Conservation (phyloP, 2,797 vertebrate genomes). For the Pampus argenteus region DNA sequence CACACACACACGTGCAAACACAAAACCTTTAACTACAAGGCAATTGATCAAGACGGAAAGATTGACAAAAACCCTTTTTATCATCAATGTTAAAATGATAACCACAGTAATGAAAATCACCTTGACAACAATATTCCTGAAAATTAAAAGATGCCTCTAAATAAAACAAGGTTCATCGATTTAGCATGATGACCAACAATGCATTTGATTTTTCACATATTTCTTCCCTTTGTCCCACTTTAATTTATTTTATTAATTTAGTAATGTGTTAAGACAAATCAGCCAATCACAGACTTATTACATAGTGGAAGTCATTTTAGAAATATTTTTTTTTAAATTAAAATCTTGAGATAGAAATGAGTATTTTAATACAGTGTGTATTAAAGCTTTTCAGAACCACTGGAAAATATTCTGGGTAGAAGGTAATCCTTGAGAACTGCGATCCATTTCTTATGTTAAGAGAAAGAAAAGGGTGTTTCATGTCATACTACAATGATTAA, state of each 20-base stretch:
- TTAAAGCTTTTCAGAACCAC: slow-evolving; percentile 18
- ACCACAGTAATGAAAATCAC: slow-evolving; percentile 4
- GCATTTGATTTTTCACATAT: not conserved
- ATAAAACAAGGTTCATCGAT: not conserved
- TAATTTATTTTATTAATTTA: not conserved
- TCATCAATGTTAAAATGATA: not conserved
- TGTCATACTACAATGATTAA: not conserved
- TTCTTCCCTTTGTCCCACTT: slow-evolving; percentile 4
- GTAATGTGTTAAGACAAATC: slow-evolving; percentile 4
- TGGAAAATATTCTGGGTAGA: slow-evolving; percentile 12
- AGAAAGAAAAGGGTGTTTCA: slow-evolving; percentile 20
- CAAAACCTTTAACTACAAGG: too few species aligned
- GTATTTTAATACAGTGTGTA: slow-evolving; percentile 6
- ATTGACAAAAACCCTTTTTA: not conserved
- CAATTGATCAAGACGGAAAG: slow-evolving; percentile 2
- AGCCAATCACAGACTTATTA: not conserved
- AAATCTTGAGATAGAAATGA: slow-evolving; percentile 4
- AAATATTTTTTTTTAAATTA: not conserved
- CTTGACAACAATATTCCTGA: not conserved
- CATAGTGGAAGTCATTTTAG: slow-evolving; percentile 1
- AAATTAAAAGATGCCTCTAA: not conserved
- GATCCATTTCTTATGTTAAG: slow-evolving; percentile 20
- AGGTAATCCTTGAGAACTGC: slow-evolving; percentile 13
- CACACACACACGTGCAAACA: not conserved
- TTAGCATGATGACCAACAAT: not conserved